Percentiles rank a stretch among this genome's conserved stretches.
Conservation (phyloP, 53 echinoderm and acorn worm genomes). For the Glandiceps talaboti region DNA sequence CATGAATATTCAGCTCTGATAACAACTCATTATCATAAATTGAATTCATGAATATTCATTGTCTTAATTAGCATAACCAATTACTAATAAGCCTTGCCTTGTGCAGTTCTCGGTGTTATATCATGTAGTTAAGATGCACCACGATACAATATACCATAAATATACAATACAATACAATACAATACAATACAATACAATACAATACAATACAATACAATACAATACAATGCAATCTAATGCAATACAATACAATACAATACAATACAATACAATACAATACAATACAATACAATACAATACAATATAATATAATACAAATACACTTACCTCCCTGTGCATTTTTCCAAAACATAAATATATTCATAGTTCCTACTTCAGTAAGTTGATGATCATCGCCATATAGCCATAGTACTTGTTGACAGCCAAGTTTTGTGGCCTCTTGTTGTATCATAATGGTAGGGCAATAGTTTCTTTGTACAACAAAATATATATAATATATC, state of each 20-base stretch:
- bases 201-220: not conserved
- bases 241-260: not conserved
- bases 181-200: not conserved
- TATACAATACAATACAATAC: not conserved
- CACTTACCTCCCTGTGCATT: slow-evolving; percentile 74
- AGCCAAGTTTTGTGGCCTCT: slow-evolving; percentile 51
- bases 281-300: not conserved
- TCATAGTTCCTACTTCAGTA: slow-evolving; percentile 96
- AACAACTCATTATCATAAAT: no score
- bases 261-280: not conserved
- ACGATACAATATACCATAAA: not conserved
- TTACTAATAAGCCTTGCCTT: no score
- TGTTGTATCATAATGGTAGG: slow-evolving; percentile 81
- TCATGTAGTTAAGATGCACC: not conserved
- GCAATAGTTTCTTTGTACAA: slow-evolving; percentile 65
- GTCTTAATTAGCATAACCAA: not conserved
- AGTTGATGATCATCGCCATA: slow-evolving; percentile 79
- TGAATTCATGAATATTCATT: not conserved
- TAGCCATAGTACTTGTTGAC: slow-evolving; percentile 93
- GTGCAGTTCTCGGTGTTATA: no score
- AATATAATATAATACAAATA: not conserved
- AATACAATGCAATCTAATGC: not conserved
- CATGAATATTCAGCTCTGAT: no score
- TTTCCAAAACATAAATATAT: slow-evolving; percentile 82
- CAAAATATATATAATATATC: no score